Evolutionary conservation across 2,888 invertebrate genomes (phyloP).

Genomic region (Oxyteleia sp.): DNA sequence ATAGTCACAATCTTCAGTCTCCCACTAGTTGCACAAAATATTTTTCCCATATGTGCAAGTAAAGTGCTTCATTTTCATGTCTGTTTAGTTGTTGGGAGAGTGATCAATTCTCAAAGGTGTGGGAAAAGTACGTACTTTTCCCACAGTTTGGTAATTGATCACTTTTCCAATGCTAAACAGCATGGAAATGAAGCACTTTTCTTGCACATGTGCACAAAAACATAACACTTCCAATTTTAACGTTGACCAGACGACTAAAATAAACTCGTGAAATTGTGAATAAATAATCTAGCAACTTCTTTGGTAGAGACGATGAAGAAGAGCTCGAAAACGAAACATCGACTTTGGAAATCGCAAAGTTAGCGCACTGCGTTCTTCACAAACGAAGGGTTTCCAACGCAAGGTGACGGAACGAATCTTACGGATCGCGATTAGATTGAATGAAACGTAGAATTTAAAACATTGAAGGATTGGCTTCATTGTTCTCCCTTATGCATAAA

Average conservation of each 20-base stretch:
- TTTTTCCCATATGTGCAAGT: too few relatives aligned
- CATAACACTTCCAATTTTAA: constrained; percentile 20
- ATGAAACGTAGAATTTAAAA: constrained; percentile 12
- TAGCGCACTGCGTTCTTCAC: background rate
- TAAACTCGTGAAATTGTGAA: constrained; percentile 2
- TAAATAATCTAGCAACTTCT: constrained; percentile 47
- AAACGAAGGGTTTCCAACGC: constrained; percentile 2
- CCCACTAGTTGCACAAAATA: too few relatives aligned
- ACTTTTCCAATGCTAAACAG: too few relatives aligned
- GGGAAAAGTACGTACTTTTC: too few relatives aligned
- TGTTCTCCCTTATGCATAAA: constrained; percentile 3
- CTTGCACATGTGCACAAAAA: too few relatives aligned
- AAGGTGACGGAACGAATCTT: constrained; percentile 15
- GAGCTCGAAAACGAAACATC: constrained; percentile 21
- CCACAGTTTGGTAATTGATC: too few relatives aligned
- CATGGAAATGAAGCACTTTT: too few relatives aligned
- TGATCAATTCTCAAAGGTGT: too few relatives aligned
- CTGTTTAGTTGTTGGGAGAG: too few relatives aligned
- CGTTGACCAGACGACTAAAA: background rate
- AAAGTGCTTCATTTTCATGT: too few relatives aligned
- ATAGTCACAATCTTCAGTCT: too few relatives aligned
- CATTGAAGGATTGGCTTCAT: background rate
- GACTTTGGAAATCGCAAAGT: constrained; percentile 19
- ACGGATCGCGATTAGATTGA: constrained; percentile 50
- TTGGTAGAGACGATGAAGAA: constrained; percentile 48